phyloP scores from a whole-genome alignment of 2,113 vertebrate genomes.

The Lepidothrix coronata region DNA sequence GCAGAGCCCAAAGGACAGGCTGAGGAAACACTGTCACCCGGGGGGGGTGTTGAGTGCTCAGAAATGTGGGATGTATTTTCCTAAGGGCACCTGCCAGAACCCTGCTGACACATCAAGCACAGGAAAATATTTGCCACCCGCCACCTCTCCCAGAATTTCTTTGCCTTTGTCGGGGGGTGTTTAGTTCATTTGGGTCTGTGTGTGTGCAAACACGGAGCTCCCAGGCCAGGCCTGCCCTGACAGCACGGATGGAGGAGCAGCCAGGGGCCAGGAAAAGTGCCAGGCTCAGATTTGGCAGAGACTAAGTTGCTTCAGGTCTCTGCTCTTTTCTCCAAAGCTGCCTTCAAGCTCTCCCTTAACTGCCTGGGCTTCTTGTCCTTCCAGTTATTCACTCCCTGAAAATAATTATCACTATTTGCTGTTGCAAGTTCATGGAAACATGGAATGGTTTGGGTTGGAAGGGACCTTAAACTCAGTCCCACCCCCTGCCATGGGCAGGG shows the following conservation, averaged over 20 bases:
- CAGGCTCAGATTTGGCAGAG: neutral
- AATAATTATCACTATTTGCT: neutral
- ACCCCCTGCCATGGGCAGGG: neutral
- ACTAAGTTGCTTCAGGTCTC: neutral
- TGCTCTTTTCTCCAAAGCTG: neutral
- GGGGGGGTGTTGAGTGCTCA: neutral
- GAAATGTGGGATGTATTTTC: slow-evolving; percentile 19
- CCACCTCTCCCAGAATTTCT: neutral
- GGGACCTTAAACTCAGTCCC: neutral
- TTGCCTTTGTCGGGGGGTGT: neutral
- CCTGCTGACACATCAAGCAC: slow-evolving; percentile 21
- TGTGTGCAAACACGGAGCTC: neutral
- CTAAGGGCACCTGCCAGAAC: slow-evolving; percentile 46
- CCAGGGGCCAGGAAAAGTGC: neutral
- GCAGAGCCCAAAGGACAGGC: slow-evolving; percentile 10
- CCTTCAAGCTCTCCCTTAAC: neutral
- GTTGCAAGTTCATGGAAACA: neutral
- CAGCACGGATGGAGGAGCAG: neutral
- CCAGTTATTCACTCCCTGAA: neutral
- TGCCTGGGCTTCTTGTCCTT: neutral
- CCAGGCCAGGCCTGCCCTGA: neutral
- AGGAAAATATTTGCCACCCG: slow-evolving; percentile 46
- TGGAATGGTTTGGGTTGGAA: neutral
- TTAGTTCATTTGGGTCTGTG: neutral
- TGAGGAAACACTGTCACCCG: neutral